A percentile compares a stretch with the other conserved stretches of the same genome.
Evolutionary conservation across 2,797 vertebrate genomes (phyloP).

Genomic region (Protonibea diacanthus): DNA sequence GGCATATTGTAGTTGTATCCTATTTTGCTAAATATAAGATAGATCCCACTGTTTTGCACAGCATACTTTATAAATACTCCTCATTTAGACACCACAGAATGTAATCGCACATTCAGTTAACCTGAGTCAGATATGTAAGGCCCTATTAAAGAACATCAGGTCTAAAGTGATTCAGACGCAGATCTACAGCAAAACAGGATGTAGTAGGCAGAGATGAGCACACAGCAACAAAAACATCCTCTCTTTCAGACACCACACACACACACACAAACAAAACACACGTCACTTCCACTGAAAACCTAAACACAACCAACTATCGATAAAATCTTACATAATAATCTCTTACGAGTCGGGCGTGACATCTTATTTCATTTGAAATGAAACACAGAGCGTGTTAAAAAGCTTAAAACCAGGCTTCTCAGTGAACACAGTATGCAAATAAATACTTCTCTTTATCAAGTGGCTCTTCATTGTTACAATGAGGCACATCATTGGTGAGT

Average conservation of each 20-base stretch:
- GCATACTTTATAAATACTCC: slow-evolving; percentile 6
- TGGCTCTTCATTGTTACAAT: slow-evolving; percentile 54
- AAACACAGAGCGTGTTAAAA: slow-evolving; percentile 37
- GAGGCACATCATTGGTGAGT: slow-evolving; percentile 67
- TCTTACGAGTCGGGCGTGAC: slow-evolving; percentile 24
- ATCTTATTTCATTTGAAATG: slow-evolving; percentile 45
- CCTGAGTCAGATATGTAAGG: slow-evolving; percentile 65
- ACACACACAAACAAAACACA: slow-evolving; percentile 31
- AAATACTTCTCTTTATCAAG: slow-evolving; percentile 58
- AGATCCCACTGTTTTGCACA: slow-evolving; percentile 22
- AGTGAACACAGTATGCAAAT: slow-evolving; percentile 49
- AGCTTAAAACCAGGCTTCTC: slow-evolving; percentile 43
- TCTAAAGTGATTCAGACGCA: slow-evolving; percentile 24
- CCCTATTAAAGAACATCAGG: slow-evolving; percentile 31
- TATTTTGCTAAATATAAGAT: slow-evolving; percentile 38
- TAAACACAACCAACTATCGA: slow-evolving; percentile 29
- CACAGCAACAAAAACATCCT: background rate
- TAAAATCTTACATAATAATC: slow-evolving; percentile 37
- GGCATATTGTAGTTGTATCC: background rate
- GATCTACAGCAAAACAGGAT: slow-evolving; percentile 20
- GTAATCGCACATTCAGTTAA: slow-evolving; percentile 41
- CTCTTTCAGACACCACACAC: slow-evolving; percentile 12
- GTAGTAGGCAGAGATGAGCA: slow-evolving; percentile 9
- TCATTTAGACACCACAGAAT: slow-evolving; percentile 30
- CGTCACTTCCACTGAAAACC: slow-evolving; percentile 44